Conservation (phyloP, 2,888 invertebrate genomes). For the Zonitis immaculata region DNA sequence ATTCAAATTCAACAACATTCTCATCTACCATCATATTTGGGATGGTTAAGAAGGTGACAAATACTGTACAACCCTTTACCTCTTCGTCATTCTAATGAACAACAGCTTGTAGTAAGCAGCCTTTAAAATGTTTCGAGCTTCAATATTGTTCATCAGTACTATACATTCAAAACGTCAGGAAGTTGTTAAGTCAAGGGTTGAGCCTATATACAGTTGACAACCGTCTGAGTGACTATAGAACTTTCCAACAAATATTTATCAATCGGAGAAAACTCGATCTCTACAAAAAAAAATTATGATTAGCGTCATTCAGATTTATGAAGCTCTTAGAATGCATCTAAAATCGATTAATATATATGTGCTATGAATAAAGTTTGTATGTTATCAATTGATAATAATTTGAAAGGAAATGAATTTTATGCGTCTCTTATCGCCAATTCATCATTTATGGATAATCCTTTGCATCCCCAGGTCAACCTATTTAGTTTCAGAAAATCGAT, state of each 20-base stretch:
- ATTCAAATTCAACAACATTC: no score
- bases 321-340: neutral
- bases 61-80: neutral
- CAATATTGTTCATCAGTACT: neutral
- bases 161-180: neutral
- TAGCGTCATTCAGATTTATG: neutral
- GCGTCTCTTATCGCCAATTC: neutral
- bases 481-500: neutral
- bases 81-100: neutral
- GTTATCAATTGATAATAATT: neutral
- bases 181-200: conserved; percentile 1
- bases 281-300: neutral
- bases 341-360: neutral
- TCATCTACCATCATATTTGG: no score
- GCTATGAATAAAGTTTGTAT: neutral
- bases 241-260: neutral
- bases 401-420: neutral
- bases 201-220: neutral
- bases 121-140: neutral
- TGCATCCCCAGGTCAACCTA: neutral
- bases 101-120: neutral
- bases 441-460: neutral
- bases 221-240: neutral
- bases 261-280: no score
- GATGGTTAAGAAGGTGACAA: neutral